These are phyloP conservation scores for Trachelus tabidus DNA, from an alignment of 2,888 invertebrate species.

Conservation along the genomic window DNA sequence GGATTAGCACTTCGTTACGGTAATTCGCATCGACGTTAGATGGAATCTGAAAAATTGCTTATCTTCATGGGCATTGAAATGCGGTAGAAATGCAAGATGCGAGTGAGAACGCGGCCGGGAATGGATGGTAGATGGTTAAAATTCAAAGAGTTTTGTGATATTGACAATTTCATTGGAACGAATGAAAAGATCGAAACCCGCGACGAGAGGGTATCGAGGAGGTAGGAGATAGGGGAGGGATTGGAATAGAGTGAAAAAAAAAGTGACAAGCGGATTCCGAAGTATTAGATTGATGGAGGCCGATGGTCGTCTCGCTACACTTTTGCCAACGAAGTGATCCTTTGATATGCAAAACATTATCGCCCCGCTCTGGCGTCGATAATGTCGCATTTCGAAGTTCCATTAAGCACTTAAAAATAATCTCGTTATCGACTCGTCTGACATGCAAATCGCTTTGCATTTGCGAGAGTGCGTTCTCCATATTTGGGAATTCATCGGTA, in stretches of 20 bases:
- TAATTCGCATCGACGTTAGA: neutral
- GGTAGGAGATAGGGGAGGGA: neutral
- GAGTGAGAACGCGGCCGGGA: neutral
- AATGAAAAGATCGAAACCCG: neutral
- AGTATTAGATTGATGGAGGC: constrained; percentile 20
- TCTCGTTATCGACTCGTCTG: constrained; percentile 45
- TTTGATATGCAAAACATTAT: constrained; percentile 56
- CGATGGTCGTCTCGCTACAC: constrained; percentile 18
- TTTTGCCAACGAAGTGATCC: constrained; percentile 28
- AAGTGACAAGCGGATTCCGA: constrained; percentile 9
- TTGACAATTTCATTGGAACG: neutral
- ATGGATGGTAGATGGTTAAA: neutral
- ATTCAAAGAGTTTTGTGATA: neutral
- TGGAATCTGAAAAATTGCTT: neutral
- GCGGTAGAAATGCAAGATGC: neutral
- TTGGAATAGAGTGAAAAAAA: constrained; percentile 3
- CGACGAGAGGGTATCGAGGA: neutral
- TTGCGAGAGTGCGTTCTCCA: constrained; percentile 20
- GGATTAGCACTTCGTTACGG: neutral
- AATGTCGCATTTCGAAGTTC: constrained; percentile 56
- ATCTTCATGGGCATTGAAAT: neutral
- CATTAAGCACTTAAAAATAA: constrained; percentile 59
- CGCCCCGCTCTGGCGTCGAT: constrained; percentile 41
- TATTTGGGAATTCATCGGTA: neutral
- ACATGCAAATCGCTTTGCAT: constrained; percentile 44